A percentile compares a stretch with the other conserved stretches of the same genome.
Evolutionary conservation across 2,888 invertebrate genomes (phyloP).

Genomic region (Sarcophaga caerulescens): DNA sequence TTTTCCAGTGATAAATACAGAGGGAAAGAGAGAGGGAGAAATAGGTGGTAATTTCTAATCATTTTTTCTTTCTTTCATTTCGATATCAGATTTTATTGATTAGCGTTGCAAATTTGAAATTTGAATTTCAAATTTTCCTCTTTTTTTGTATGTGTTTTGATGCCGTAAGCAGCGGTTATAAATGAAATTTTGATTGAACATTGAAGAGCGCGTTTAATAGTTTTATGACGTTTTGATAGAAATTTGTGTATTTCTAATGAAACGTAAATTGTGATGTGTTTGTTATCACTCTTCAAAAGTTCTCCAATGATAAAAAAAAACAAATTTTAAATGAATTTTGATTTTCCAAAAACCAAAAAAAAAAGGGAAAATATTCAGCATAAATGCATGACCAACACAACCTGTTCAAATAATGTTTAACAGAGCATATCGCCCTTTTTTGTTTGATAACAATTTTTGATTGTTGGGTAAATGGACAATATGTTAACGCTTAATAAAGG

Average conservation of each 20-base stretch:
- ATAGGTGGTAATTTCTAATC: background rate
- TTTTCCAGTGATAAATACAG: too few relatives aligned
- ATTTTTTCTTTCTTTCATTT: background rate
- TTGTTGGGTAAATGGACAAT: conserved; percentile 26
- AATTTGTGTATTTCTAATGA: background rate
- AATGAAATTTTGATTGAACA: conserved; percentile 27
- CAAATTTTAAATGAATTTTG: conserved; percentile 4
- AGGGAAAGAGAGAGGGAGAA: too few relatives aligned
- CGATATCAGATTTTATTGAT: conserved; percentile 42
- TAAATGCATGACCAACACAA: conserved; percentile 44
- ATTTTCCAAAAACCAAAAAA: background rate
- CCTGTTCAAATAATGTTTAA: conserved; percentile 43
- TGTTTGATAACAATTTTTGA: conserved; percentile 14
- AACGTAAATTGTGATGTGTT: conserved; percentile 13
- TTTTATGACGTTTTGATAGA: background rate
- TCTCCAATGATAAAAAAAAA: background rate
- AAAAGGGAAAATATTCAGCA: conserved; percentile 12
- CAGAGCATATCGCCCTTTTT: conserved; percentile 53
- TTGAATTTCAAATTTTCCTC: background rate
- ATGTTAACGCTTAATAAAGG: conserved; percentile 23
- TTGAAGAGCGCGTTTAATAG: background rate
- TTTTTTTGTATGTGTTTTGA: background rate
- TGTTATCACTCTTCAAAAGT: background rate
- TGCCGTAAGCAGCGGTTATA: background rate
- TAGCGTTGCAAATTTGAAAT: conserved; percentile 46